A percentile compares a stretch with the other conserved stretches of the same genome.
Conservation (phyloP, 1,140 invertebrate genomes). For the Oreohelix idahoensis region DNA sequence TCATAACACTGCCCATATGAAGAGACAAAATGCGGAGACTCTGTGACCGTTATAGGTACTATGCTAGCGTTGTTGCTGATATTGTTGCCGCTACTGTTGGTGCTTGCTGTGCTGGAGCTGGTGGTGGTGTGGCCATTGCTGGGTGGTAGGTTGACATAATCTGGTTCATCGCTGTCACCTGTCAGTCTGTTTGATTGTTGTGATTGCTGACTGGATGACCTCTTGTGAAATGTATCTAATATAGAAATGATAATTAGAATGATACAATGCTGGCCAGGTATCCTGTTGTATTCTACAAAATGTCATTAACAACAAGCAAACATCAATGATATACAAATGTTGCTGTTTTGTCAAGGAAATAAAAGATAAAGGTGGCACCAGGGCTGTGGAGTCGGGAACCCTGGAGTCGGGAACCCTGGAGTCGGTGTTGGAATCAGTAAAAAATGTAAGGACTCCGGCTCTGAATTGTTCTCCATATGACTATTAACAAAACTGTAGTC, state of each 20-base stretch:
- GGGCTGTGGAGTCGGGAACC: no score
- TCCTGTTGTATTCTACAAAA: no score
- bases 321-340: no score
- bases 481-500: no score
- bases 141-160: slow-evolving; percentile 69
- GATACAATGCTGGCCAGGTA: no score
- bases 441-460: no score
- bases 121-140: slow-evolving; percentile 30
- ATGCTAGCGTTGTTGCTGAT: neutral
- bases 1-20: slow-evolving; percentile 19
- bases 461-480: no score
- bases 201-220: slow-evolving; percentile 54
- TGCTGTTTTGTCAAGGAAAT: no score
- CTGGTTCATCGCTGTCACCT: slow-evolving; percentile 60
- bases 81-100: neutral
- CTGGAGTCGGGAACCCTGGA: no score
- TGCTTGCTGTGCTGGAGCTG: slow-evolving; percentile 2
- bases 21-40: neutral
- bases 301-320: no score
- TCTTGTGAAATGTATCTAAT: slow-evolving; percentile 42
- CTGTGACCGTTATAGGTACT: neutral
- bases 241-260: neutral
- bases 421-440: no score
- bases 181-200: slow-evolving; percentile 37
- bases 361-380: no score